phyloP scores from a whole-genome alignment of 2,888 invertebrate genomes.

The Heteropelma amictum region DNA sequence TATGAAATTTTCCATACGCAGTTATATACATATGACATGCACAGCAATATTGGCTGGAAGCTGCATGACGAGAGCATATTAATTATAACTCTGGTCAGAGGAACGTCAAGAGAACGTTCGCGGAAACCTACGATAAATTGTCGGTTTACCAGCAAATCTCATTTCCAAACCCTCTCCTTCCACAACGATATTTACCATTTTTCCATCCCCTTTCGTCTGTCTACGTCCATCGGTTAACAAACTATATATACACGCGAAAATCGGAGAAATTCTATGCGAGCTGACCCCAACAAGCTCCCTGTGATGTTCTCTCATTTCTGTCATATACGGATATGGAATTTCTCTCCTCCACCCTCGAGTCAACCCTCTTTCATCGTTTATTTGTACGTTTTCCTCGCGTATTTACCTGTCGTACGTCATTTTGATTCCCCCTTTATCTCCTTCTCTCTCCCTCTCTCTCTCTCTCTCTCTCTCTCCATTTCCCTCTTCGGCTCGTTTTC shows the following conservation, averaged over 20 bases:
- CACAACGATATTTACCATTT: no score
- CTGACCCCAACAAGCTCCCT: conserved; percentile 35
- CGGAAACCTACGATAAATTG: conserved; percentile 77
- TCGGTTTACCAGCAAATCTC: conserved; percentile 78
- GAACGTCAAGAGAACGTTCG: conserved; percentile 75
- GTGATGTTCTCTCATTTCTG: conserved; percentile 44
- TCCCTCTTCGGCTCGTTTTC: no score
- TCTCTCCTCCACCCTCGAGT: conserved; percentile 4
- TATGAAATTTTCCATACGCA: no score
- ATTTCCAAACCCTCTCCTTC: conserved; percentile 71
- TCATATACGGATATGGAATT: conserved; percentile 51
- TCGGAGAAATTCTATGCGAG: conserved; percentile 26
- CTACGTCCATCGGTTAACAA: conserved; percentile 34
- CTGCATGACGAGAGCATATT: conserved; percentile 76
- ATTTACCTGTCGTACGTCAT: conserved; percentile 61
- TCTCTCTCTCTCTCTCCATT: background rate
- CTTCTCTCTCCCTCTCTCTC: conserved; percentile 12
- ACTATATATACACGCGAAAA: conserved; percentile 10
- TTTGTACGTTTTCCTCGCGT: conserved; percentile 50
- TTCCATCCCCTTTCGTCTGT: conserved; percentile 6
- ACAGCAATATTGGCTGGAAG: conserved; percentile 71
- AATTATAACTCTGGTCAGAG: conserved; percentile 77
- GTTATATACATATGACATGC: conserved; percentile 27
- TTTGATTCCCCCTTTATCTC: conserved; percentile 34
- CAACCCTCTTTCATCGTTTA: conserved; percentile 30